Base-by-base conservation (phyloP, 2,888 invertebrate genomes). In the Eristalis arbustorum region DNA sequence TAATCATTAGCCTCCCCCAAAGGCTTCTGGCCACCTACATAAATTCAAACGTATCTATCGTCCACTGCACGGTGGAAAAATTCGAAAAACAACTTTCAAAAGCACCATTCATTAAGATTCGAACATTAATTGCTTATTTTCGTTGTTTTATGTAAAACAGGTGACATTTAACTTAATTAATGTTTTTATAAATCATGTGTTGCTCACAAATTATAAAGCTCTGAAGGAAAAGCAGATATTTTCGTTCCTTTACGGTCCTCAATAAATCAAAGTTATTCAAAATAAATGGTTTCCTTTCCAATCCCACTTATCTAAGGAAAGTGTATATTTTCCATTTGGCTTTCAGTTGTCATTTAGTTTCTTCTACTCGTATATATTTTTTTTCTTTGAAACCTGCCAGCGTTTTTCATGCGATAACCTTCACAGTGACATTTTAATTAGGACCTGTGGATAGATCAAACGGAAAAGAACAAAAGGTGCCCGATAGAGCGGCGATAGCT, bases 101-200 rank as follows among this genome's bases (percentile, higher is more conserved):
- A 59, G 23, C 25, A 28, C 23, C 25, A 25, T 59, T 59, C 23
- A 59, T 59, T 59, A 59, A 59, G 10, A 23, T 13, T 14, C 23
- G n/a, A 59, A 34, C 68, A 63, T 74, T 63, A 34, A 75, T 75
- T 13, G 62, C 57, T 78, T 66, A 61, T 68, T 73, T 66, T 66
- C 56, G 66, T 64, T 66, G 69, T 85, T 85, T 85, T 74, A 85
- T 78, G 77, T 69, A 71, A 64, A 85, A 66, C 81, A 85, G 82
- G 77, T 85, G 85, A 66, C 85, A 85, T 66, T 85, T 74, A 78
- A 62, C 69, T 56, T 69, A 66, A 77, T 85, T 85, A 77, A 83
- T 77, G 23, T 57, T 63, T 73, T 69, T 74, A 82, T 85, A 78
- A 85, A 82, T 85, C 77, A 85, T 73, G 40, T 62, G 42, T 31